Evolutionary conservation across 2,888 invertebrate species (phyloP), one percentile per base, ranked within the genome.

Genomic region (Dysmachus trigonus): DNA sequence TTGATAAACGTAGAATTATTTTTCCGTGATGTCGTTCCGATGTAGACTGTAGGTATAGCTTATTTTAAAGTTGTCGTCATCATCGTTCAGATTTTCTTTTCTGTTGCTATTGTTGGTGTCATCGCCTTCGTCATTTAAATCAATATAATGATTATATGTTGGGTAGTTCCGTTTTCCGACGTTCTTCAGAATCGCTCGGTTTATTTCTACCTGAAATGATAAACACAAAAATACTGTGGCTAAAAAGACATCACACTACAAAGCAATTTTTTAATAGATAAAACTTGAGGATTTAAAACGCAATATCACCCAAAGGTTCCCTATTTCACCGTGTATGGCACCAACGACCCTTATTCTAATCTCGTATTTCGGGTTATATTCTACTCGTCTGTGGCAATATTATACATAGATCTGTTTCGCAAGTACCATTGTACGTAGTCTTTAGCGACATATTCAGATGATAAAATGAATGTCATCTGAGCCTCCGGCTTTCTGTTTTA

Each of bases 131-230:
- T 86, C 87, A 18, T 82, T 35, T 71, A 88, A 86, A 35, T 88
- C 88, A 22, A 85, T 62, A 73, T 86, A 83, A 22, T 87, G 85
- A 47, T 87, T 86, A 74, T 86, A 85, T 4, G 6, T 30, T 6
- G 33, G n/a, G 30, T n/a, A 18, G 22, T 22, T 62, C 7, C 85
- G n/a, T 92, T 97, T 97, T 89, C 97, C 97, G 88, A 97, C 95
- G 88, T 94, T 95, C 90, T 95, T 95, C 89, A 97, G 92, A 90
- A 96, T 94, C 88, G 95, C 94, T 86, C 96, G 93, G 93, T 97
- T 97, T 89, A 95, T 94, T 89, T 94, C 94, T 86, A 94, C 94
- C 92, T 94, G 93, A 51, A 83, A 88, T 85, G 82, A 35, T 27
- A 74, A 85, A 88, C 83, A 87, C 86, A 87, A 76, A 15, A 85